phyloP scores from a whole-genome alignment of 1,140 invertebrate genomes.

The Pseudoatta argentina region DNA sequence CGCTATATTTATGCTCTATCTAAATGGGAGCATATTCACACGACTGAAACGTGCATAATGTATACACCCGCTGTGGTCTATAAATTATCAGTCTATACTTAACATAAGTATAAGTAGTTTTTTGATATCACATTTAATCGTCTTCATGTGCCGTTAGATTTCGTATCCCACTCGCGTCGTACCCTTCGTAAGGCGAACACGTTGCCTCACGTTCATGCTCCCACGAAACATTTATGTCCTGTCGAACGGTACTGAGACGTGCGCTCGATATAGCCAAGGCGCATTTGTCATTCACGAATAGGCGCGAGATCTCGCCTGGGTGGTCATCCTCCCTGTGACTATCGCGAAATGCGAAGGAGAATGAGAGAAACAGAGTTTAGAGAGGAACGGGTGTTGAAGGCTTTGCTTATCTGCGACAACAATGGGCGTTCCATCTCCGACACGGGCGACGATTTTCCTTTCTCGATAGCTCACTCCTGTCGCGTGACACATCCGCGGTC shows the following conservation, averaged over 20 bases:
- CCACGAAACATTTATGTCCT: conserved; percentile 40
- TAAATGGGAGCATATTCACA: conserved; percentile 25
- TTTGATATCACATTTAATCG: background rate
- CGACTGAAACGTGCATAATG: conserved; percentile 33
- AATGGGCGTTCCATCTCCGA: conserved; percentile 73
- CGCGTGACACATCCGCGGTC: conserved; percentile 49
- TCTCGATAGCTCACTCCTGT: conserved; percentile 61
- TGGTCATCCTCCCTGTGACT: conserved; percentile 72
- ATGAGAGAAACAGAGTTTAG: conserved; percentile 45
- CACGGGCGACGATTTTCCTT: conserved; percentile 62
- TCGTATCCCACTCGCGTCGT: conserved; percentile 13
- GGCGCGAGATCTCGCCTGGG: conserved; percentile 73
- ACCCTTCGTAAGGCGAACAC: conserved; percentile 56
- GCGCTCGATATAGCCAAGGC: conserved; percentile 58
- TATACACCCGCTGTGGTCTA: background rate
- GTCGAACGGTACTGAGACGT: conserved; percentile 51
- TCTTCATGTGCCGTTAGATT: background rate
- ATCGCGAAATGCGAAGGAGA: conserved; percentile 20
- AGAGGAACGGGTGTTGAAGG: conserved; percentile 68
- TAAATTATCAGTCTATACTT: conserved; percentile 42
- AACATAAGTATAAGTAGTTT: conserved; percentile 26
- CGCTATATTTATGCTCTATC: conserved; percentile 58
- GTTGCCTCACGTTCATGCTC: conserved; percentile 29
- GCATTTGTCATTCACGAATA: conserved; percentile 79
- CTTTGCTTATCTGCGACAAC: conserved; percentile 76